phyloP scores from a whole-genome alignment of 2,113 vertebrate genomes.

The Pitta sordida region DNA sequence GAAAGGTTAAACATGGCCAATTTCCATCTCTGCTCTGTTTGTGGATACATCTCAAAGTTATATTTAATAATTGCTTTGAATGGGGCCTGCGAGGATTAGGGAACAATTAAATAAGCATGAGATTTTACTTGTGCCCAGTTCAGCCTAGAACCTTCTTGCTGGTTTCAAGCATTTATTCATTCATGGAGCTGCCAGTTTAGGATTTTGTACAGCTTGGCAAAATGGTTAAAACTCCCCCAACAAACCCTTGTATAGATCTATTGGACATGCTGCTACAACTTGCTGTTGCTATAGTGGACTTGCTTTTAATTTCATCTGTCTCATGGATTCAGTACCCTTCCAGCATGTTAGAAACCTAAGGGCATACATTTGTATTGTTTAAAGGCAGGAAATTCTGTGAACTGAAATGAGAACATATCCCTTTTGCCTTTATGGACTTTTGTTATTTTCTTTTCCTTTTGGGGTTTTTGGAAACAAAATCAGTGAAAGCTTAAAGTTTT shows the following conservation, averaged over 20 bases:
- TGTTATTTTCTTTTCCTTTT: conserved; percentile 63
- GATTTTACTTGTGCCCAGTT: not conserved
- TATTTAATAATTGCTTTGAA: not conserved
- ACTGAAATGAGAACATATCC: conserved; percentile 54
- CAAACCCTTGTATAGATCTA: conserved; percentile 30
- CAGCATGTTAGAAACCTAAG: conserved; percentile 31
- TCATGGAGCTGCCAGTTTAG: not conserved
- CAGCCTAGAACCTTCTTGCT: not conserved
- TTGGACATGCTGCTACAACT: not conserved
- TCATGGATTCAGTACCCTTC: conserved; percentile 23
- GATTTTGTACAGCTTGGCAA: conserved; percentile 8
- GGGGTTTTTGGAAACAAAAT: conserved; percentile 56
- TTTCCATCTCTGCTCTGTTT: fast-evolving
- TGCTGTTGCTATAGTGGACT: not conserved
- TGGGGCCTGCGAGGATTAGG: not conserved
- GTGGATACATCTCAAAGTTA: not conserved
- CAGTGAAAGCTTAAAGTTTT: conserved; percentile 40
- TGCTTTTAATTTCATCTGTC: conserved; percentile 36
- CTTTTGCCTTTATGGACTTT: conserved; percentile 36
- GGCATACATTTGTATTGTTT: conserved; percentile 41
- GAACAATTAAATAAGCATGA: not conserved
- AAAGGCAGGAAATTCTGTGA: conserved; percentile 59
- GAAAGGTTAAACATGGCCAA: not conserved
- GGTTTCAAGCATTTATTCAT: not conserved
- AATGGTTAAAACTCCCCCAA: not conserved